These are phyloP conservation scores for Phengaris alcon DNA, from an alignment of 2,888 invertebrate genomes.

Conservation along the genomic window DNA sequence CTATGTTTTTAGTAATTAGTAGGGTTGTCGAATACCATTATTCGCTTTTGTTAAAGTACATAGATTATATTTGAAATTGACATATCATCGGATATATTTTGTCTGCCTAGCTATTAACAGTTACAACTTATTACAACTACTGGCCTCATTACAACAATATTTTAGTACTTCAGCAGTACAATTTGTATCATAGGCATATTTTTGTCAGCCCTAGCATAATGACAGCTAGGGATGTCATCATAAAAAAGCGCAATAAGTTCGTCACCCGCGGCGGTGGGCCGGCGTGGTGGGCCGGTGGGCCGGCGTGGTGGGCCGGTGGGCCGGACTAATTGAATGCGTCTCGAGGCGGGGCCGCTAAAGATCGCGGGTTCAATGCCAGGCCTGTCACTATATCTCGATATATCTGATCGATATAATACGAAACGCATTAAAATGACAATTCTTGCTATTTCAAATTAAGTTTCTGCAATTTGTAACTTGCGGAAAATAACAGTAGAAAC, in stretches of 20 bases:
- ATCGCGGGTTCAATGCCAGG: conserved; percentile 54
- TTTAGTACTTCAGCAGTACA: neutral
- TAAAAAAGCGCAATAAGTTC: neutral
- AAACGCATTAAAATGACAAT: conserved; percentile 13
- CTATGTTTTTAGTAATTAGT: too few relatives aligned
- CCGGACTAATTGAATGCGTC: conserved; percentile 59
- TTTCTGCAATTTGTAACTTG: neutral
- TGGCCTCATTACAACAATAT: neutral
- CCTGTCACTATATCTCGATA: conserved; percentile 16
- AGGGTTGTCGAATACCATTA: neutral
- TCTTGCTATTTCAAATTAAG: neutral
- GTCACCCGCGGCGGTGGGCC: neutral
- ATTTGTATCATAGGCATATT: neutral
- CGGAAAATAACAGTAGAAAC: neutral
- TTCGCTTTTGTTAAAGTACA: neutral
- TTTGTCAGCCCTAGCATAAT: neutral
- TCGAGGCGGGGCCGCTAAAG: conserved; percentile 54
- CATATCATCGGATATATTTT: neutral
- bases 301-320: conserved; percentile 52
- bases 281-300: conserved; percentile 51
- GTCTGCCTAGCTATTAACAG: too few relatives aligned
- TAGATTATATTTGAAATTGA: neutral
- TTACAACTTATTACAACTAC: neutral
- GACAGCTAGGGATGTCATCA: neutral
- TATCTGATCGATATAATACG: conserved; percentile 12